Evolutionary conservation across 2,797 vertebrate species (phyloP).

Genomic region (Micrastur ruficollis): DNA sequence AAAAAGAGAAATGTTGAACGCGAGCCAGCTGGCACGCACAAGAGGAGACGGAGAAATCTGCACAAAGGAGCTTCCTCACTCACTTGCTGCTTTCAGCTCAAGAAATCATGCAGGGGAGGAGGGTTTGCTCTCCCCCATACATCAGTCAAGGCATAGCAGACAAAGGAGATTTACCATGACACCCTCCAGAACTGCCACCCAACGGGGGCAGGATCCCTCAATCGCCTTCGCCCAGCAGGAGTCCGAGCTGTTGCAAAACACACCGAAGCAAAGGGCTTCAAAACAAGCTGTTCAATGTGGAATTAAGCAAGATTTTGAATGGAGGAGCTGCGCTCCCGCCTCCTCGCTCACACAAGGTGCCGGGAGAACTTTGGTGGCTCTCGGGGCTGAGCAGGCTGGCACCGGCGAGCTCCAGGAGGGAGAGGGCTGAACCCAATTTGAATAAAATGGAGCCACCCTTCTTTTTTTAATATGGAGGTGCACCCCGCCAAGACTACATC

Average conservation of each 20-base stretch:
- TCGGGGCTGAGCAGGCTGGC: not conserved
- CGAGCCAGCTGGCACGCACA: slow-evolving; percentile 69
- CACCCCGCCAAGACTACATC: slow-evolving; percentile 31
- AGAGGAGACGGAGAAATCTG: slow-evolving; percentile 63
- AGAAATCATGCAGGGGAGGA: slow-evolving; percentile 52
- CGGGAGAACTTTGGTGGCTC: not conserved
- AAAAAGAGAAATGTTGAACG: slow-evolving; percentile 60
- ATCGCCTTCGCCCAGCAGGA: not conserved
- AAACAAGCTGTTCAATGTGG: not conserved
- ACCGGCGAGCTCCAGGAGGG: not conserved
- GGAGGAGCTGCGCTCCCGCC: not conserved
- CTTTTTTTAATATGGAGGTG: slow-evolving; percentile 60
- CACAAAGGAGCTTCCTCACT: slow-evolving; percentile 75
- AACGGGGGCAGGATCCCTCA: not conserved
- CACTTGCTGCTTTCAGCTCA: slow-evolving; percentile 66
- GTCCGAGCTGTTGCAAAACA: slow-evolving; percentile 20
- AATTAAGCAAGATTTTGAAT: not conserved
- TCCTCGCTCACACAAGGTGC: not conserved
- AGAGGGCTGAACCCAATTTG: not conserved
- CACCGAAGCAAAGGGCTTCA: not conserved
- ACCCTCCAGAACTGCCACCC: slow-evolving; percentile 46
- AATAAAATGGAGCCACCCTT: slow-evolving; percentile 52
- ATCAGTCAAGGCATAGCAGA: slow-evolving; percentile 21
- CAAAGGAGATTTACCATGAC: slow-evolving; percentile 59
- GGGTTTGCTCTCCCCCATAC: slow-evolving; percentile 18